Conservation (phyloP, 2,113 vertebrate genomes). For the Caretta caretta region DNA sequence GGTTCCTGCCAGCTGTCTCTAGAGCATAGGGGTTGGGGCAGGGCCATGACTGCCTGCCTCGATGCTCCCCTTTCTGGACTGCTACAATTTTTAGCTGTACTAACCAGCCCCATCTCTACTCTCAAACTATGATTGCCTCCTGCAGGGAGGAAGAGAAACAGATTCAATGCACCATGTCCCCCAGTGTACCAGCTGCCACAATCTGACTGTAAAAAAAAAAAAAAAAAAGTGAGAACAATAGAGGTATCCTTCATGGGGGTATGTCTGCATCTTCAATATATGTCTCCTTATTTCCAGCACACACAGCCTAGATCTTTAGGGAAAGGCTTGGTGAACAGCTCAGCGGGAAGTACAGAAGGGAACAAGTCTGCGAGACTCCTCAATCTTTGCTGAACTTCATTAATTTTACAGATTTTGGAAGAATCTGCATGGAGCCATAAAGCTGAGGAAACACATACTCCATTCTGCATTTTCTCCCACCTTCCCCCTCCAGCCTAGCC, state of each 20-base stretch:
- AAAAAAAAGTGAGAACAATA: background rate
- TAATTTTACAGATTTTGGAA: fast-evolving
- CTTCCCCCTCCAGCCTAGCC: background rate
- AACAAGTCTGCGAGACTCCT: fast-evolving
- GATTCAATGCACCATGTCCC: background rate
- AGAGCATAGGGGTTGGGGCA: background rate
- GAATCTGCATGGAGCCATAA: background rate
- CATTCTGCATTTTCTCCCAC: fast-evolving
- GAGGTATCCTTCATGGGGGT: background rate
- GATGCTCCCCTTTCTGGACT: background rate
- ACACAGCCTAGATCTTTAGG: fast-evolving
- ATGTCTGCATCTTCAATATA: background rate
- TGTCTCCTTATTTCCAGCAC: background rate
- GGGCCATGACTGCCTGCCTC: background rate
- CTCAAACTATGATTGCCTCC: background rate
- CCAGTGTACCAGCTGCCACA: background rate
- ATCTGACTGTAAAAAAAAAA: background rate
- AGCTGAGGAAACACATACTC: background rate
- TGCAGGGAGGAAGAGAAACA: background rate
- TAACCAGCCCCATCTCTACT: background rate
- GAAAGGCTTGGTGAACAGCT: fast-evolving
- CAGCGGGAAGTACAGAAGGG: background rate
- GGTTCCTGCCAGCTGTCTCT: background rate
- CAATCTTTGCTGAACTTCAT: fast-evolving
- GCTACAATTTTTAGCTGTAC: background rate